Evolutionary conservation across 2,888 invertebrate species (phyloP), one percentile per base, ranked within the genome.

Genomic region (Odontomyia ornata): DNA sequence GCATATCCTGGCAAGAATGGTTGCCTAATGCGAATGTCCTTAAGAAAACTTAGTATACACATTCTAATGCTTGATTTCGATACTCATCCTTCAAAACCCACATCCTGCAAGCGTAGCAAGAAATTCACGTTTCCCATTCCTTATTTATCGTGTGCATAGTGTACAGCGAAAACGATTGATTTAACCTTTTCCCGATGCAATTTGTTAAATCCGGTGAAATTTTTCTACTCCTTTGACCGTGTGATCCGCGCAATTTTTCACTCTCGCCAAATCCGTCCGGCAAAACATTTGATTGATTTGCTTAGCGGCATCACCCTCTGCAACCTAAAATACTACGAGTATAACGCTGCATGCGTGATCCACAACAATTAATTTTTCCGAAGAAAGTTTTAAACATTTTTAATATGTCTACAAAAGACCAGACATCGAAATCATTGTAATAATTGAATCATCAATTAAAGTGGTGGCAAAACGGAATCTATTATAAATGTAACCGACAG

Each of bases 361-460:
- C 21, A 9, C 9, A 7, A 7, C 18, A n/a, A 21, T 56, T 18
- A n/a, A 18, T 1, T 18, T 18, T 56, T 56, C 56, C 21, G n/a
- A n/a, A 21, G n/a, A 56, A 21, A 56, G 21, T 13, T n/a, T 56
- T 56, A n/a, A 18, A 18, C 4, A 3, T 18, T 18, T 21, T n/a
- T 18, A 21, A 56, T 21, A 56, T 56, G 21, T 56, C 56, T 13
- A 56, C 56, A 56, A 56, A 56, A 56, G 56, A 56, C n/a, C 56
- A 56, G 56, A 56, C 56, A n/a, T 0, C 5, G 21, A n/a, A 21
- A 18, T 36, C 36, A 9, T 36, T 9, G 36, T 36, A 18, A n/a
- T 46, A 46, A 56, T 56, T 56, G 56, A 56, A 56, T 56, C 56
- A 56, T 56, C 56, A 56, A 56, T 56, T 56, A 56, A 36, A 56